Percentiles rank a stretch among this genome's conserved stretches.
These are phyloP conservation scores for Leucosticte australis DNA, from an alignment of 2,113 vertebrate species.

Conservation along the genomic window DNA sequence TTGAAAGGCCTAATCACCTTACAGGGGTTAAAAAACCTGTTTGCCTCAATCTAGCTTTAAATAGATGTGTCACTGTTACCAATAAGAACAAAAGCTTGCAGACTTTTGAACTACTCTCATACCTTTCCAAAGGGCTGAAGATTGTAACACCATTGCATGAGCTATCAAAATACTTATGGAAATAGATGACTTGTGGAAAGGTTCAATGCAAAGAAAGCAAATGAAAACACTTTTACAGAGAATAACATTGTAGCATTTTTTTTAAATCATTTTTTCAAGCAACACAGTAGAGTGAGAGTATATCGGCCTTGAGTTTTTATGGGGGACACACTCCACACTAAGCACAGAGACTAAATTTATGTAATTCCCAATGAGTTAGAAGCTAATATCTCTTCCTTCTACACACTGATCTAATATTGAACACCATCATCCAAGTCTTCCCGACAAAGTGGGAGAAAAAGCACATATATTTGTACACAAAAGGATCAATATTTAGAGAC, in stretches of 20 bases:
- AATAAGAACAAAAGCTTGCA: background rate
- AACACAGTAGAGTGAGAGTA: background rate
- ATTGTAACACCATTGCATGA: background rate
- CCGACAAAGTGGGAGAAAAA: background rate
- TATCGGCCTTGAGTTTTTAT: background rate
- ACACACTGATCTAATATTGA: conserved; percentile 1
- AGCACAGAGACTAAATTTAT: background rate
- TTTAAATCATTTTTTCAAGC: background rate
- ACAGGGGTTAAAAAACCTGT: background rate
- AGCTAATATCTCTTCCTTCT: background rate
- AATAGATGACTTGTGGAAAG: background rate
- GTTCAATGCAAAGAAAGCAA: background rate
- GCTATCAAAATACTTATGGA: background rate
- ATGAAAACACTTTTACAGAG: background rate
- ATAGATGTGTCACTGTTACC: background rate
- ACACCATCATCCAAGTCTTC: background rate
- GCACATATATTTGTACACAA: background rate
- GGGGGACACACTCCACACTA: background rate
- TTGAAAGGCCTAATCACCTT: background rate
- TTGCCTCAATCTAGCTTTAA: background rate
- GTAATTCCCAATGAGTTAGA: conserved; percentile 2
- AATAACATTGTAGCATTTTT: background rate
- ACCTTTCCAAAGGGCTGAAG: background rate
- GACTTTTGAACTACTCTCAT: background rate
- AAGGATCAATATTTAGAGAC: conserved; percentile 19